Percentiles rank a stretch among this genome's conserved stretches.
These are phyloP conservation scores for Drosophila silvestris DNA, from an alignment of 2,888 invertebrate genomes.

Conservation along the genomic window DNA sequence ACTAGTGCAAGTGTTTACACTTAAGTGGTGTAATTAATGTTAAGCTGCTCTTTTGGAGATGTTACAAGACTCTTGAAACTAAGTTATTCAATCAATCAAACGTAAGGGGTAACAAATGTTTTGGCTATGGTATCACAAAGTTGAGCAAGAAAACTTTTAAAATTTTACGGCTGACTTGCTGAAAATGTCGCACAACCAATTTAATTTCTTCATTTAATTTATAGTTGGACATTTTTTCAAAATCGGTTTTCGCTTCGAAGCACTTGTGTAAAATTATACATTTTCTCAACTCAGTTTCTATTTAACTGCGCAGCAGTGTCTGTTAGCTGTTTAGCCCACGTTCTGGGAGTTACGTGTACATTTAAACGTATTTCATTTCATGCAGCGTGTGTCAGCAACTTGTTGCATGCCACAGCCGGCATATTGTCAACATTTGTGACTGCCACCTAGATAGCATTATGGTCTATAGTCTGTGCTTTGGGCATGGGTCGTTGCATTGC, in stretches of 20 bases:
- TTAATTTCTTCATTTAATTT: not conserved
- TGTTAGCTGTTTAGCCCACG: constrained; percentile 24
- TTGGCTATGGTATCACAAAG: not conserved
- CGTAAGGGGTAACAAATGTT: not conserved
- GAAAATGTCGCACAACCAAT: not conserved
- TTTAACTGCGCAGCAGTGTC: constrained; percentile 17
- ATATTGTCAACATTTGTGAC: constrained; percentile 39
- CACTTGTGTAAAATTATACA: not conserved
- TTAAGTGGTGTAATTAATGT: not conserved
- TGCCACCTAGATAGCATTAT: not conserved
- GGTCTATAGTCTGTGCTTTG: not conserved
- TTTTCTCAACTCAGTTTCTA: constrained; percentile 1
- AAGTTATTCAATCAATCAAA: constrained; percentile 1
- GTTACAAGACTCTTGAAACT: not conserved
- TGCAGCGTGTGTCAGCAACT: constrained; percentile 64
- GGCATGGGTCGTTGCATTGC: constrained; percentile 68
- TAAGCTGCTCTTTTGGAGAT: not conserved
- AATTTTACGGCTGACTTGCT: not conserved
- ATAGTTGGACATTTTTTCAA: not conserved
- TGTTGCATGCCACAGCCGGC: constrained; percentile 56
- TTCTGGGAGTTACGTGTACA: constrained; percentile 20
- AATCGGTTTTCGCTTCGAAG: not conserved
- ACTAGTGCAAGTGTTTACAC: not conserved
- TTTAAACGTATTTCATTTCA: constrained; percentile 33
- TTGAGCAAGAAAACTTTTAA: not conserved